phyloP scores from a whole-genome alignment of 2,113 vertebrate genomes.

The Lagopus muta region DNA sequence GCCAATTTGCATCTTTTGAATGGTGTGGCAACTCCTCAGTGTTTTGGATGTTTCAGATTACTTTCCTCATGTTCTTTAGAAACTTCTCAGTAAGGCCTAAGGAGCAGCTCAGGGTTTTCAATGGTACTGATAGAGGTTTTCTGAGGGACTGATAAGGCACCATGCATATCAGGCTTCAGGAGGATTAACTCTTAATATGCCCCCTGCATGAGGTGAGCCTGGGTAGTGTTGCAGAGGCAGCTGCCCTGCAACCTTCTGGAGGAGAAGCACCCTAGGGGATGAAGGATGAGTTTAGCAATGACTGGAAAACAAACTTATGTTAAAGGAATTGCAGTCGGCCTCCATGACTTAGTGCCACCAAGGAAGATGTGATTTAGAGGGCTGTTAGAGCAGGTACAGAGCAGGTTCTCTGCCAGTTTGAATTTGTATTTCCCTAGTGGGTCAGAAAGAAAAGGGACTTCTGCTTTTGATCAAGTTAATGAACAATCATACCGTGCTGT shows the following conservation, averaged over 20 bases:
- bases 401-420: background rate
- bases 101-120: background rate
- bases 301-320: background rate
- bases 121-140: background rate
- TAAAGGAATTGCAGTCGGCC: background rate
- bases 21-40: background rate
- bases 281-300: background rate
- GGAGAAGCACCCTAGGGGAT: background rate
- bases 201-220: background rate
- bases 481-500: background rate
- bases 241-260: accelerated
- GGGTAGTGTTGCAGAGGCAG: background rate
- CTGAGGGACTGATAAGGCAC: background rate
- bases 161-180: background rate
- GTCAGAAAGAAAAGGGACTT: background rate
- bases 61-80: background rate
- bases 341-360: background rate
- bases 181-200: background rate
- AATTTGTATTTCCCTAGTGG: background rate
- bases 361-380: background rate
- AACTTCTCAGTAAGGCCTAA: background rate
- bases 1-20: background rate
- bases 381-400: background rate
- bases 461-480: conserved; percentile 1
- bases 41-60: background rate